Evolutionary conservation across 2,888 invertebrate genomes (phyloP).

Genomic region (Lottia gigantea): DNA sequence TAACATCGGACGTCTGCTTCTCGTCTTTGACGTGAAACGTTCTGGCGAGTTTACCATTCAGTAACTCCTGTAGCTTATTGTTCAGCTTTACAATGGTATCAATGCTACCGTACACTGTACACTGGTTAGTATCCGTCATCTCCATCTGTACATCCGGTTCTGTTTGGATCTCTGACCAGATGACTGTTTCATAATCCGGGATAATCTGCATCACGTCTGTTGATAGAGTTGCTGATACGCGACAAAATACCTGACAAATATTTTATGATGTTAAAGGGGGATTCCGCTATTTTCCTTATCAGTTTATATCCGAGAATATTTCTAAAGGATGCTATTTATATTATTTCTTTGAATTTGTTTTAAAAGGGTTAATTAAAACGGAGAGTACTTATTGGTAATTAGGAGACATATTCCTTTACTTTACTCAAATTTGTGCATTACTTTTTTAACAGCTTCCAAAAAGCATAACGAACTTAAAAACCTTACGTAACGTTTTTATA

Average conservation of each 20-base stretch:
- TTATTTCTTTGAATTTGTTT: too few relatives aligned
- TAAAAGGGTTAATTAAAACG: too few relatives aligned
- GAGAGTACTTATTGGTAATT: too few relatives aligned
- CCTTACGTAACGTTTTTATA: too few relatives aligned
- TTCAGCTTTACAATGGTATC: constrained; percentile 12
- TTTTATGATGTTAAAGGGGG: too few relatives aligned
- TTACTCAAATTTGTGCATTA: too few relatives aligned
- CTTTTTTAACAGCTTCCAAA: too few relatives aligned
- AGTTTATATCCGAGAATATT: too few relatives aligned
- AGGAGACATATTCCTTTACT: too few relatives aligned
- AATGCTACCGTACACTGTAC: constrained; percentile 14
- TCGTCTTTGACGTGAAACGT: neutral
- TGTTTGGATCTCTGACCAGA: constrained; percentile 28
- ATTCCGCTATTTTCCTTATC: too few relatives aligned
- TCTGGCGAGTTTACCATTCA: neutral
- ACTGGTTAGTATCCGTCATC: constrained; percentile 6
- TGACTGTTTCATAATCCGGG: constrained; percentile 35
- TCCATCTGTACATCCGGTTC: constrained; percentile 17
- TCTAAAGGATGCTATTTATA: too few relatives aligned
- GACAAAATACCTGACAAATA: constrained; percentile 40
- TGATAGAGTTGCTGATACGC: constrained; percentile 42
- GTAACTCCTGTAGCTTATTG: constrained; percentile 14
- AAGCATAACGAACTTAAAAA: too few relatives aligned
- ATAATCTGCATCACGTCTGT: constrained; percentile 33
- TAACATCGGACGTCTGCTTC: neutral